Evolutionary conservation across 2,113 vertebrate species (phyloP).

Genomic region (Hippoglossus stenolepis): DNA sequence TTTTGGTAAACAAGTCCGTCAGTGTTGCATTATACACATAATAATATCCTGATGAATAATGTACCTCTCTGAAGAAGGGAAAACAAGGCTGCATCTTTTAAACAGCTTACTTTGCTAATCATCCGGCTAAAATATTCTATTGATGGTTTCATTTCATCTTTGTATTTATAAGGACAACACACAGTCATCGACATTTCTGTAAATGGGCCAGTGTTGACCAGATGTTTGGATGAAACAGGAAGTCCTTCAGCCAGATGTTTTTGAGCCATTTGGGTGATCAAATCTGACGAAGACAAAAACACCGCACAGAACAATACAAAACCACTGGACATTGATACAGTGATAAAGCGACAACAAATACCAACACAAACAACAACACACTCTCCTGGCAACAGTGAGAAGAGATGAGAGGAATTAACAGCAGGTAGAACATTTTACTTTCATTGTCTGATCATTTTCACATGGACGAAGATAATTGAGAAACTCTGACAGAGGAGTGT

Average conservation of each 20-base stretch:
- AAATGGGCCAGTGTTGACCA: background rate
- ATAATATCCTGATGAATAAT: slow-evolving; percentile 40
- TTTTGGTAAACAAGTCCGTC: slow-evolving; percentile 34
- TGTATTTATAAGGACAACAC: too few species aligned
- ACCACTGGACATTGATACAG: too few species aligned
- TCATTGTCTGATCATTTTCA: too few species aligned
- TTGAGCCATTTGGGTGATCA: too few species aligned
- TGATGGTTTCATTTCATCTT: too few species aligned
- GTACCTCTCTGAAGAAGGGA: slow-evolving; percentile 1
- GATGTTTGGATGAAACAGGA: background rate
- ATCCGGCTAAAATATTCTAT: background rate
- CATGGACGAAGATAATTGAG: background rate
- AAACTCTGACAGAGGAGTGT: background rate
- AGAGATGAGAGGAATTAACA: too few species aligned
- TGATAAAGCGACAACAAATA: too few species aligned
- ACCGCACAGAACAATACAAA: background rate
- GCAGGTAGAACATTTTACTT: too few species aligned
- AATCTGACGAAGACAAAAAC: background rate
- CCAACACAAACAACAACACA: too few species aligned
- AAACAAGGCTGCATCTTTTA: background rate
- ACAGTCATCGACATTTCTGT: too few species aligned
- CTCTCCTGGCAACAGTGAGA: too few species aligned
- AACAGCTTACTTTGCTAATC: background rate
- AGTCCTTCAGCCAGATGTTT: background rate
- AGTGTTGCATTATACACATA: slow-evolving; percentile 20